These are phyloP conservation scores for Heliconius erato DNA, from an alignment of 2,888 invertebrate genomes.

Conservation along the genomic window DNA sequence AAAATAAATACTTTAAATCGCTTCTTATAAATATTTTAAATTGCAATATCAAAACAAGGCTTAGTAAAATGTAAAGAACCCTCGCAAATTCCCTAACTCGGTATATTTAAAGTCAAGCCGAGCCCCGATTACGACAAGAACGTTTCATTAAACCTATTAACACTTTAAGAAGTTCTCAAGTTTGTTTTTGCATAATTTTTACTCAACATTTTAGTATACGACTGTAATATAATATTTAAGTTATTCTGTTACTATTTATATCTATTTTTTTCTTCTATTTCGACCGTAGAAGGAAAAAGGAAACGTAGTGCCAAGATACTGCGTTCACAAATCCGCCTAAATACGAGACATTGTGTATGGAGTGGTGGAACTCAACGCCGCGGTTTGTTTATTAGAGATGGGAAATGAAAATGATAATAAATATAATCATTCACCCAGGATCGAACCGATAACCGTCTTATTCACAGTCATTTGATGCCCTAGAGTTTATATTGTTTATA, in stretches of 20 bases:
- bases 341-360: too few species aligned
- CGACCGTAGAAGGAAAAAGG: neutral
- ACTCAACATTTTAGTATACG: neutral
- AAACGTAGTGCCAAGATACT: neutral
- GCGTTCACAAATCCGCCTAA: too few species aligned
- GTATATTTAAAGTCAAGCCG: slow-evolving; percentile 24
- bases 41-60: slow-evolving; percentile 18
- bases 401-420: too few species aligned
- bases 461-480: too few species aligned
- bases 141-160: slow-evolving; percentile 33
- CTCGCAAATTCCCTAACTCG: slow-evolving; percentile 6
- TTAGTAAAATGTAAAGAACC: slow-evolving; percentile 1
- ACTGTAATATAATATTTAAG: neutral
- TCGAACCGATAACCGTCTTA: too few species aligned
- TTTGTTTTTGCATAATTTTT: slow-evolving; percentile 29
- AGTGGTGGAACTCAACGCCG: too few species aligned
- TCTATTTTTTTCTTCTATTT: neutral
- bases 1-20: neutral
- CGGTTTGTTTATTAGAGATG: too few species aligned
- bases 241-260: neutral
- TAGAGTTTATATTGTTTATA: too few species aligned
- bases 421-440: too few species aligned
- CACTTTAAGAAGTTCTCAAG: slow-evolving; percentile 27
- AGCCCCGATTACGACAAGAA: slow-evolving; percentile 23
- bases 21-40: neutral